These are phyloP conservation scores for Cettia cetti DNA, from an alignment of 2,113 vertebrate species.

Conservation along the genomic window DNA sequence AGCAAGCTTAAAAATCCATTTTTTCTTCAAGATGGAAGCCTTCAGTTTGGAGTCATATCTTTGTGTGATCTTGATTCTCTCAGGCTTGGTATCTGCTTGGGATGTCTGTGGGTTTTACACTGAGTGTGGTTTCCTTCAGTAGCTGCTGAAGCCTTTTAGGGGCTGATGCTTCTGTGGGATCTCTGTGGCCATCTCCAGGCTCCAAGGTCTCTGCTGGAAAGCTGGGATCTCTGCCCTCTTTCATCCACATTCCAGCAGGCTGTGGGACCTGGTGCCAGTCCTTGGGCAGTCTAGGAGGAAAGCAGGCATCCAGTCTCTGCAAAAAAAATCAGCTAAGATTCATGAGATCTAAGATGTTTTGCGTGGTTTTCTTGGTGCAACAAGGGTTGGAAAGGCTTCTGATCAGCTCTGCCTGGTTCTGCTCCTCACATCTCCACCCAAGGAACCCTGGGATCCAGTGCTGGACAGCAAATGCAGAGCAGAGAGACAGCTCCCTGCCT, in stretches of 20 bases:
- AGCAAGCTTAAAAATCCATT: neutral
- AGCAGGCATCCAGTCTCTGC: neutral
- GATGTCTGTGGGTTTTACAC: neutral
- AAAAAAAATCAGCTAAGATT: neutral
- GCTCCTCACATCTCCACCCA: neutral
- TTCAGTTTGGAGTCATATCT: neutral
- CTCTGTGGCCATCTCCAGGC: neutral
- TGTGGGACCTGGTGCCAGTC: neutral
- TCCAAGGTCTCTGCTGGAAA: neutral
- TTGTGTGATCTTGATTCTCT: neutral
- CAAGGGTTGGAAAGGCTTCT: neutral
- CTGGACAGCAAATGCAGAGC: neutral
- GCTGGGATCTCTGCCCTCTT: neutral
- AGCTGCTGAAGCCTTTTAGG: neutral
- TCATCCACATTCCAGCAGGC: neutral
- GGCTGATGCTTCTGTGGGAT: neutral
- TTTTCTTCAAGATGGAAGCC: neutral
- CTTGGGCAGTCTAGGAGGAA: neutral
- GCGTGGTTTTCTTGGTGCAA: neutral
- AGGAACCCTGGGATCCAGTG: fast-evolving
- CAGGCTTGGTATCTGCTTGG: neutral
- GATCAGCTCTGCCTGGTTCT: neutral
- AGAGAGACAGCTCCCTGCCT: neutral
- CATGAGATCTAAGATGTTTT: neutral
- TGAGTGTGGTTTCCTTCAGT: neutral